Conservation (phyloP, 2,113 vertebrate genomes). For the Caretta caretta region DNA sequence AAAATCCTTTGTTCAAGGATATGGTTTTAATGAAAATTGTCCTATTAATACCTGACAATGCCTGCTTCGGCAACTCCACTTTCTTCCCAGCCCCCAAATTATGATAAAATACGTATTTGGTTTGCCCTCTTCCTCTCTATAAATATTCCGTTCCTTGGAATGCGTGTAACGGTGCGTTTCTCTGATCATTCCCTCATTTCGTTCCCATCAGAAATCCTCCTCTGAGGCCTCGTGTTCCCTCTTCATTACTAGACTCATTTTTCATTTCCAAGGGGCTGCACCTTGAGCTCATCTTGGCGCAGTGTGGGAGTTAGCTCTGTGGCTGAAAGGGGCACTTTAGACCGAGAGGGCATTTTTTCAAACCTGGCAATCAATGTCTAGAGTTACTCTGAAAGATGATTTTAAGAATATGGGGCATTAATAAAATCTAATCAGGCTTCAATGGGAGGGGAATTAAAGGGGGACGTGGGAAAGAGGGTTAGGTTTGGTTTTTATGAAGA, state of each 20-base stretch:
- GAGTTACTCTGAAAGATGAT: neutral
- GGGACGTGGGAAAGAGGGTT: neutral
- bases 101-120: neutral
- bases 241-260: neutral
- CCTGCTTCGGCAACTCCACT: conserved; percentile 43
- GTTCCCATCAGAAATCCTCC: neutral
- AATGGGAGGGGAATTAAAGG: neutral
- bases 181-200: neutral
- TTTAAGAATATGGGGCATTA: neutral
- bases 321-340: neutral
- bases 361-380: fast-evolving
- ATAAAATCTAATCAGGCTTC: neutral
- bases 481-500: conserved; percentile 58
- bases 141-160: neutral
- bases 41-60: conserved; percentile 63
- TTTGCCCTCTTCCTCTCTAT: neutral
- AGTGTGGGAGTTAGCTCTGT: neutral
- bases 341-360: neutral
- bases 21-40: conserved; percentile 70
- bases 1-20: conserved; percentile 70
- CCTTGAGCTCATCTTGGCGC: neutral
- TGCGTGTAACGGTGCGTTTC: neutral
- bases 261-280: fast-evolving
- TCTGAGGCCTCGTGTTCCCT: neutral
- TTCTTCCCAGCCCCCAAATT: conserved; percentile 61